Conservation (phyloP, 53 echinoderm and acorn worm genomes). For the Hippasteria phrygiana region DNA sequence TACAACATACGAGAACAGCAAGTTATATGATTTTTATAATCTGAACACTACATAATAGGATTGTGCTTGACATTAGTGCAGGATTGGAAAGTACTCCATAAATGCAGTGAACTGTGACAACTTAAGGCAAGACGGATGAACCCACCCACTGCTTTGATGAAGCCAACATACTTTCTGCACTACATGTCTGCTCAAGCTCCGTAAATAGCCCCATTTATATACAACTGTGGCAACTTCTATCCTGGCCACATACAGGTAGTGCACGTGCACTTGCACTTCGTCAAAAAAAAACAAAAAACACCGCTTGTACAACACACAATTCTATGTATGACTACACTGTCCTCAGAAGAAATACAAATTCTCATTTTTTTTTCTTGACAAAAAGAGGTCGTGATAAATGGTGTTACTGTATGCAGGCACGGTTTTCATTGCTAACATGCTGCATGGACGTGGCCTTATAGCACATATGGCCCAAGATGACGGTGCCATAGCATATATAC, state of each 20-base stretch:
- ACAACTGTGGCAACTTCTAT: not conserved
- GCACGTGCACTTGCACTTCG: too few relatives aligned
- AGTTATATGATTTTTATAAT: too few relatives aligned
- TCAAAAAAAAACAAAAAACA: too few relatives aligned
- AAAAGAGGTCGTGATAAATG: too few relatives aligned
- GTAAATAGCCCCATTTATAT: conserved; percentile 59
- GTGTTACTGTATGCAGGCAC: too few relatives aligned
- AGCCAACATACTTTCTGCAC: not conserved
- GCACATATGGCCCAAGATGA: not conserved
- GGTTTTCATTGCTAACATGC: too few relatives aligned
- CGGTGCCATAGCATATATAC: not conserved
- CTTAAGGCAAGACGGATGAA: not conserved
- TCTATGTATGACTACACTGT: conserved; percentile 8
- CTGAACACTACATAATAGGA: not conserved
- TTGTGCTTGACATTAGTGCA: not conserved
- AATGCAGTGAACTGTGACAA: not conserved
- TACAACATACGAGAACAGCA: too few relatives aligned
- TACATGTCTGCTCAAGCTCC: not conserved
- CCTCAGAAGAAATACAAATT: not conserved
- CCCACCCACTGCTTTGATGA: not conserved
- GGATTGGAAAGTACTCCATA: not conserved
- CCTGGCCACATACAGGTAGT: not conserved
- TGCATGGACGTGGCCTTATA: not conserved
- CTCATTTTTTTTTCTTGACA: too few relatives aligned
- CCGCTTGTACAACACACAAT: too few relatives aligned